Percentiles rank a stretch among this genome's conserved stretches.
These are phyloP conservation scores for Gobio occitaniae DNA, from an alignment of 2,797 vertebrate genomes.

Conservation along the genomic window DNA sequence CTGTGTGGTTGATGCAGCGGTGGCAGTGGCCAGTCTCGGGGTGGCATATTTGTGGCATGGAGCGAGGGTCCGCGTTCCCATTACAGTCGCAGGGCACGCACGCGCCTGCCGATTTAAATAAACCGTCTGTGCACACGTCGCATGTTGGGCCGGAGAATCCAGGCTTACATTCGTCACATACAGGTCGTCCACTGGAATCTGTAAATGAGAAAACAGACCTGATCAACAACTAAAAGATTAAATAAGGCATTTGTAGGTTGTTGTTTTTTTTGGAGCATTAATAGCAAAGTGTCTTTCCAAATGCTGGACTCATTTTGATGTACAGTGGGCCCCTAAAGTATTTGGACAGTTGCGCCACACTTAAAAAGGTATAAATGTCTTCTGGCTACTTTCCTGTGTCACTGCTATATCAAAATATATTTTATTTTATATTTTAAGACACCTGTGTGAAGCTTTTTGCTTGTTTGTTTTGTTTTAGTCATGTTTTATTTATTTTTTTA, in stretches of 20 bases:
- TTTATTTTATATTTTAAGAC: not conserved
- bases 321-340: not conserved
- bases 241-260: not conserved
- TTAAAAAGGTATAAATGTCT: not conserved
- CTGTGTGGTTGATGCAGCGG: constrained; percentile 84
- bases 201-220: constrained; percentile 26
- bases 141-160: constrained; percentile 82
- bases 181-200: constrained; percentile 75
- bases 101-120: constrained; percentile 81
- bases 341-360: not conserved
- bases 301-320: not conserved
- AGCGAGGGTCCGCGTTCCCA: constrained; percentile 83
- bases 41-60: constrained; percentile 77
- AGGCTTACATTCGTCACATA: constrained; percentile 83
- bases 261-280: not conserved
- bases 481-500: not conserved
- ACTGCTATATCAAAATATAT: not conserved
- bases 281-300: not conserved
- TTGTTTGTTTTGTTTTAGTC: not conserved
- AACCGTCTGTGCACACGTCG: constrained; percentile 81
- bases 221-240: not conserved
- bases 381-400: not conserved
- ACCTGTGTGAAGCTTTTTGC: not conserved
- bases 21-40: constrained; percentile 86
- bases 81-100: constrained; percentile 86